phyloP scores from a whole-genome alignment of 2,113 vertebrate genomes.

The Cheilinus undulatus region DNA sequence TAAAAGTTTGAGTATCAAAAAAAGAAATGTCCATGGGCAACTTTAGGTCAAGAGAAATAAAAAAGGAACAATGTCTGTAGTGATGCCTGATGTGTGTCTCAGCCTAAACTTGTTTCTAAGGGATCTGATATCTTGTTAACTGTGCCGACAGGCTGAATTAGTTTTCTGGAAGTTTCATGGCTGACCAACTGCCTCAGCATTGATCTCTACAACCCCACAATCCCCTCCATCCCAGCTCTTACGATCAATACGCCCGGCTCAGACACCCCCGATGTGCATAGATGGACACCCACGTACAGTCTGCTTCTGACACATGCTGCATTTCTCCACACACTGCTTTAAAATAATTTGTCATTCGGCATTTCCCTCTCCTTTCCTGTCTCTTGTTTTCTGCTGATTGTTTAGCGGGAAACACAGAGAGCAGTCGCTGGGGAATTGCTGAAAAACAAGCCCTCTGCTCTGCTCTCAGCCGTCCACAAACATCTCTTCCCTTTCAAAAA shows the following conservation, averaged over 20 bases:
- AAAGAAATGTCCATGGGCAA: background rate
- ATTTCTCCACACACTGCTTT: constrained; percentile 10
- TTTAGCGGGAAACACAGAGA: constrained; percentile 57
- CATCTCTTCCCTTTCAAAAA: constrained; percentile 24
- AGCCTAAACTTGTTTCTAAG: background rate
- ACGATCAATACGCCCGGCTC: constrained; percentile 33
- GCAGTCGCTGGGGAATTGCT: constrained; percentile 30
- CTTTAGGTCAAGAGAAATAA: background rate
- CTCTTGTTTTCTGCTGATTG: constrained; percentile 37
- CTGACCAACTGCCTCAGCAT: constrained; percentile 40
- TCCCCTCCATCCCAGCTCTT: constrained; percentile 20
- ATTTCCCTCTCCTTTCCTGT: constrained; percentile 14
- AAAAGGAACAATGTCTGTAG: background rate
- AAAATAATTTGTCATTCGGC: constrained; percentile 47
- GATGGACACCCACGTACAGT: constrained; percentile 24
- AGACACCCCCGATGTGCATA: constrained; percentile 2
- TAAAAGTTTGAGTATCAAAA: background rate
- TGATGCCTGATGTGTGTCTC: background rate
- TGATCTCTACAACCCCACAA: constrained; percentile 32
- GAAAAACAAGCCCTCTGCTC: constrained; percentile 44
- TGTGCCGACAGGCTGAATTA: constrained; percentile 12
- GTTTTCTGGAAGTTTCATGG: constrained; percentile 34
- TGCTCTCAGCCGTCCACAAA: constrained; percentile 50
- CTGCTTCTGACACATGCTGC: constrained; percentile 10
- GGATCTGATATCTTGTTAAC: constrained; percentile 25